Evolutionary conservation across 2,113 vertebrate species (phyloP).

Genomic region (Alces alces): DNA sequence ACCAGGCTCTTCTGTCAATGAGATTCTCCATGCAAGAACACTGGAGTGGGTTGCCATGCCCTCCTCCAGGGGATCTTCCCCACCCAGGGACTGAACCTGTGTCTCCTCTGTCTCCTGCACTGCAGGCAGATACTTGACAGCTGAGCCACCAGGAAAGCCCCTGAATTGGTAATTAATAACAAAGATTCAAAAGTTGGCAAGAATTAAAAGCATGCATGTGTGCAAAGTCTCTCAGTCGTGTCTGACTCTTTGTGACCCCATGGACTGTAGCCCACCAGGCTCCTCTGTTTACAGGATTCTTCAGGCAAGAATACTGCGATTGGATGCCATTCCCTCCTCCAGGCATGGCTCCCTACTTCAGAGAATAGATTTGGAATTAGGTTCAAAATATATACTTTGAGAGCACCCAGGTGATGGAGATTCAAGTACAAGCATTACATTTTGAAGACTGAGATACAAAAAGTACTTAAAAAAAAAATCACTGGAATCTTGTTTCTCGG

Average conservation of each 20-base stretch:
- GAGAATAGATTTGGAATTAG: neutral
- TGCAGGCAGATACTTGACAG: neutral
- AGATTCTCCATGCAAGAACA: neutral
- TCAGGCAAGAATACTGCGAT: neutral
- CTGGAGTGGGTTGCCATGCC: neutral
- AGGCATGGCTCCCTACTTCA: neutral
- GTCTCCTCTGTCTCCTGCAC: neutral
- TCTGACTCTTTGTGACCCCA: neutral
- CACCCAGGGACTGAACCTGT: neutral
- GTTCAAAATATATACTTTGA: neutral
- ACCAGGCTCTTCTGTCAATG: neutral
- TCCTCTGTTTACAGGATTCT: neutral
- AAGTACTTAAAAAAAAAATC: neutral
- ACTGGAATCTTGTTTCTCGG: neutral
- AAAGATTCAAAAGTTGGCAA: neutral
- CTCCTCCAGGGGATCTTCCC: neutral
- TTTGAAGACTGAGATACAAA: neutral
- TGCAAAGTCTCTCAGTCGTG: neutral
- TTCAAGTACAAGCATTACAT: neutral
- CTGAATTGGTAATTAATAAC: neutral
- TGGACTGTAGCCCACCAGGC: neutral
- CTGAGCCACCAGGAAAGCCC: neutral
- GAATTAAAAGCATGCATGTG: neutral
- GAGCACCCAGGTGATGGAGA: neutral
- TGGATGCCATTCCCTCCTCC: neutral